Conservation (phyloP, 2,113 vertebrate species). For the Helogale parvula region DNA sequence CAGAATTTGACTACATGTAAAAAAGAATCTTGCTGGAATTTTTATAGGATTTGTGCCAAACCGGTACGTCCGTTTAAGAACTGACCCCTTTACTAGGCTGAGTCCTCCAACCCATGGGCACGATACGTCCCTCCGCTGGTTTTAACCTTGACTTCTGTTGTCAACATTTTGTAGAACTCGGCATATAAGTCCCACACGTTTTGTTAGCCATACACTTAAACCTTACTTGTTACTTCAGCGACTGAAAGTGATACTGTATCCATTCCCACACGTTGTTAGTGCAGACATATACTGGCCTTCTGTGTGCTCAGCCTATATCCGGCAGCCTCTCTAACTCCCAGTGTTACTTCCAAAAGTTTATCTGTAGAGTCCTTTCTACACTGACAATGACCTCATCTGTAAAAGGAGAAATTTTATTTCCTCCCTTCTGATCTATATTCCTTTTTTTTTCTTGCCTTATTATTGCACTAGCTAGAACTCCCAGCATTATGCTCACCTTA, state of each 20-base stretch:
- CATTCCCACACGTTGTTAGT: background rate
- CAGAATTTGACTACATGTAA: background rate
- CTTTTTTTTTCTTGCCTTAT: slow-evolving; percentile 6
- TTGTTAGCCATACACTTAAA: background rate
- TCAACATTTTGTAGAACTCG: background rate
- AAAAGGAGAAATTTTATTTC: background rate
- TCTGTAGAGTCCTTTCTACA: background rate
- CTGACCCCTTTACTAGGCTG: background rate
- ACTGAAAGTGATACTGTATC: background rate
- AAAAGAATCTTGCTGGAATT: background rate
- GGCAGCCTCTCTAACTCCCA: background rate
- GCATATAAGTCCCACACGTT: background rate
- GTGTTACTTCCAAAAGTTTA: background rate
- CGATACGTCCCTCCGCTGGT: background rate
- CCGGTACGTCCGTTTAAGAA: background rate
- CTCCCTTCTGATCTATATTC: background rate
- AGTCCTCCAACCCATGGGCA: background rate
- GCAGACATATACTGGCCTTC: background rate
- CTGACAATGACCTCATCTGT: background rate
- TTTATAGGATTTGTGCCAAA: background rate
- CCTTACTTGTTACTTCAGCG: background rate
- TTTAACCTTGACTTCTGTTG: background rate
- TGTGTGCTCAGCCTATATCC: background rate
- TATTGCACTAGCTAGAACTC: background rate
- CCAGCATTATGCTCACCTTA: background rate